A percentile compares a stretch with the other conserved stretches of the same genome.
phyloP scores from a whole-genome alignment of 2,113 vertebrate species.

The Pseudopodoces humilis region DNA sequence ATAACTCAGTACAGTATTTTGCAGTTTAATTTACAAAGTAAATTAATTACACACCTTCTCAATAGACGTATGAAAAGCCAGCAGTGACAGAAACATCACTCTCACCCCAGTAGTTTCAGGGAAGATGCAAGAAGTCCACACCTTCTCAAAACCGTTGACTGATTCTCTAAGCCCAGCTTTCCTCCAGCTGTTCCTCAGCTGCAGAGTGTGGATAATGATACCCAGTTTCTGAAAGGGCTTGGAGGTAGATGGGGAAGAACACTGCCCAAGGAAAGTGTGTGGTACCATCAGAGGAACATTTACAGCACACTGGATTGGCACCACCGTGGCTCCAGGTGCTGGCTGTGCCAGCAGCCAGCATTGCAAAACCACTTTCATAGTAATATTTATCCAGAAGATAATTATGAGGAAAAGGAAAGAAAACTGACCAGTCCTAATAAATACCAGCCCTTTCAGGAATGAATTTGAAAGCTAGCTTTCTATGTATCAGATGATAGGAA shows the following conservation, averaged over 20 bases:
- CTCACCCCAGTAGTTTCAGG: not conserved
- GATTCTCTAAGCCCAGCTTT: not conserved
- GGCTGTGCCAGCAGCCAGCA: conserved; percentile 13
- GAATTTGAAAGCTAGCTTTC: conserved; percentile 26
- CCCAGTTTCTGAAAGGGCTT: not conserved
- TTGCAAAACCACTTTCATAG: not conserved
- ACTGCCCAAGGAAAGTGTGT: not conserved
- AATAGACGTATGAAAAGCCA: not conserved
- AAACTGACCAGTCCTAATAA: conserved; percentile 18
- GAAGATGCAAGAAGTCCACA: not conserved
- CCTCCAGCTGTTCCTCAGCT: conserved; percentile 4
- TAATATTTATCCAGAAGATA: conserved; percentile 19
- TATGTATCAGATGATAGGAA: conserved; percentile 25
- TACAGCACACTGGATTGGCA: not conserved
- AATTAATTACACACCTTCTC: not conserved
- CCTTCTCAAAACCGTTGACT: not conserved
- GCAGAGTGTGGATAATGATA: not conserved
- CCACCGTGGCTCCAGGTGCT: not conserved
- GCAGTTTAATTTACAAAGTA: conserved; percentile 1
- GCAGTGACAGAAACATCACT: not conserved
- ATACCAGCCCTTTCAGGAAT: conserved; percentile 18
- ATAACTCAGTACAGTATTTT: not conserved
- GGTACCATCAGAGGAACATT: not conserved
- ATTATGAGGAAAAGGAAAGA: conserved; percentile 26
- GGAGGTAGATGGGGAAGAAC: not conserved